Evolutionary conservation across 2,888 invertebrate genomes (phyloP).

Genomic region (Argynnis bischoffii): DNA sequence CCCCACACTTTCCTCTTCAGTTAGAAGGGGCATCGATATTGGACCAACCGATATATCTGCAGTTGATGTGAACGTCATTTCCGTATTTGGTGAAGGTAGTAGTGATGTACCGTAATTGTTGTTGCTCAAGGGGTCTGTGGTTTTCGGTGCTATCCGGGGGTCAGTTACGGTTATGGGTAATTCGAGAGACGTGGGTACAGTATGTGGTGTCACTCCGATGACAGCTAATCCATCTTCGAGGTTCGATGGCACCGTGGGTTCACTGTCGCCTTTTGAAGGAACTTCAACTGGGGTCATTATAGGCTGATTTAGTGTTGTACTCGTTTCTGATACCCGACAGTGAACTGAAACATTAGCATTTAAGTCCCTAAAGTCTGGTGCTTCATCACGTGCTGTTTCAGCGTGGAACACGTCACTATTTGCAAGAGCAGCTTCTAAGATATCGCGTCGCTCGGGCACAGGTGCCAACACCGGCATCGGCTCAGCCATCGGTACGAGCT

Average conservation of each 20-base stretch:
- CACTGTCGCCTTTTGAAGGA: conserved; percentile 78
- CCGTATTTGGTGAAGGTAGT: conserved; percentile 63
- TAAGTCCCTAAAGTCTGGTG: conserved; percentile 83
- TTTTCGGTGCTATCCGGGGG: conserved; percentile 85
- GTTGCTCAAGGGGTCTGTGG: conserved; percentile 65
- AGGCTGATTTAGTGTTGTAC: conserved; percentile 88
- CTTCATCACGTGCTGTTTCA: conserved; percentile 77
- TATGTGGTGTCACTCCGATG: conserved; percentile 80
- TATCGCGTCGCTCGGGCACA: conserved; percentile 84
- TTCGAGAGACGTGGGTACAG: conserved; percentile 87
- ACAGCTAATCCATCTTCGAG: conserved; percentile 83
- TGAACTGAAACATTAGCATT: conserved; percentile 80
- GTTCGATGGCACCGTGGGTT: conserved; percentile 58
- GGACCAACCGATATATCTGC: conserved; percentile 63
- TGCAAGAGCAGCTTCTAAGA: conserved; percentile 88
- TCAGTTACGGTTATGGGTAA: conserved; percentile 90
- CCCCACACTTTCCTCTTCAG: conserved; percentile 67
- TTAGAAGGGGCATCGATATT: conserved; percentile 84
- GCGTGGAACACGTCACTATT: conserved; percentile 88
- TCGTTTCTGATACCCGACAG: conserved; percentile 88
- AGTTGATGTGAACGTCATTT: conserved; percentile 58
- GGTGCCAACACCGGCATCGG: conserved; percentile 54
- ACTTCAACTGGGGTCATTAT: conserved; percentile 92
- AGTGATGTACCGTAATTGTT: conserved; percentile 54
- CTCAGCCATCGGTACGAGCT: conserved; percentile 72